Evolutionary conservation across 2,797 vertebrate genomes (phyloP).

Genomic region (Adelosebastes latens): DNA sequence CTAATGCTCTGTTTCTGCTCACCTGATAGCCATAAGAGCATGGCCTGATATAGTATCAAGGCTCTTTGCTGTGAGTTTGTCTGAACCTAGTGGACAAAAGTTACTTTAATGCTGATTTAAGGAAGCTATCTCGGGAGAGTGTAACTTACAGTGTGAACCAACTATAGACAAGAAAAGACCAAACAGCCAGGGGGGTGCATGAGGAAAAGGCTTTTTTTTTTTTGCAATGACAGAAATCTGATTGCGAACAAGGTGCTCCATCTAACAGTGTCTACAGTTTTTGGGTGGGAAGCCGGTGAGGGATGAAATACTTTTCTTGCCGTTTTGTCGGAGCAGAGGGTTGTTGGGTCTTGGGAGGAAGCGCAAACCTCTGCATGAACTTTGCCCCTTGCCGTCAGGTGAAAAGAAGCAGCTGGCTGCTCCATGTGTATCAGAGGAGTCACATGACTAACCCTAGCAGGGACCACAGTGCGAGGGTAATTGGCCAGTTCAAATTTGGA

Average conservation of each 20-base stretch:
- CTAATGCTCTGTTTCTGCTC: neutral
- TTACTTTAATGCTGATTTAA: neutral
- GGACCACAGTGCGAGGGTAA: neutral
- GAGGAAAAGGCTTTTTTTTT: neutral
- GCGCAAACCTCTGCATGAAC: neutral
- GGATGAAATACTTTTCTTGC: neutral
- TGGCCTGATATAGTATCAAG: neutral
- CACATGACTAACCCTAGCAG: neutral
- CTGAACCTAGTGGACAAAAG: neutral
- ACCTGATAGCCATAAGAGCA: neutral
- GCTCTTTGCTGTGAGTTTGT: neutral
- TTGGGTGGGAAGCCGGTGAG: neutral
- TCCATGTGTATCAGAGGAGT: neutral
- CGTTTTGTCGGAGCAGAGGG: neutral
- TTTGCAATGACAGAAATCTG: neutral
- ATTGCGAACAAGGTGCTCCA: neutral
- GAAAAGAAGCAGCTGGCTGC: neutral
- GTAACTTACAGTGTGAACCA: neutral
- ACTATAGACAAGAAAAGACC: neutral
- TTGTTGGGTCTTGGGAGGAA: neutral
- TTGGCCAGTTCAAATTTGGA: neutral
- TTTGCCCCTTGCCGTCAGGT: neutral
- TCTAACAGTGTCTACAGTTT: neutral
- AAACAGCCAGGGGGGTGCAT: neutral
- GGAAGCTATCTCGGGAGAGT: neutral